Conservation (phyloP, 2,797 vertebrate genomes). For the Rhynchonycteris naso region DNA sequence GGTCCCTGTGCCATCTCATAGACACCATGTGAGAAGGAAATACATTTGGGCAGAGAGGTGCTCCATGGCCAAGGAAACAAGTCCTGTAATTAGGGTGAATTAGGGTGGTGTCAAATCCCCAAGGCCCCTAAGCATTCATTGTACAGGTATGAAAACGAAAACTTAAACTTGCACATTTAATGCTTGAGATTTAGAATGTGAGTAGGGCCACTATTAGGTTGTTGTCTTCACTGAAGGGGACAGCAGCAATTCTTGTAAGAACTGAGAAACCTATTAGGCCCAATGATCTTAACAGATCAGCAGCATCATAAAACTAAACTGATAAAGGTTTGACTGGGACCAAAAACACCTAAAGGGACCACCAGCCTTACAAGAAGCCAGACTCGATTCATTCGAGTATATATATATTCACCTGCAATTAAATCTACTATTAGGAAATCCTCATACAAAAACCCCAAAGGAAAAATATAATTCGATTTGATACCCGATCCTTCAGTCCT, state of each 20-base stretch:
- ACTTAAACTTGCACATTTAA: constrained; percentile 4
- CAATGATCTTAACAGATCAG: background rate
- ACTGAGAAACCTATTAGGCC: background rate
- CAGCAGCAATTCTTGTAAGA: background rate
- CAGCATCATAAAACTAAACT: background rate
- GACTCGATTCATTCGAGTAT: background rate
- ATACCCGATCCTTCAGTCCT: constrained; percentile 16
- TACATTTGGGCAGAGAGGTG: background rate
- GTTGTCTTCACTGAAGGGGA: constrained; percentile 14
- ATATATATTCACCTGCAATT: background rate
- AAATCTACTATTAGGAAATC: background rate
- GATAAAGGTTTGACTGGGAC: background rate
- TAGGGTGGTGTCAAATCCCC: background rate
- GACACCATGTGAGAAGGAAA: background rate
- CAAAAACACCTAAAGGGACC: background rate
- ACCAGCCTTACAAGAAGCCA: background rate
- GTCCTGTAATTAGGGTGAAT: background rate
- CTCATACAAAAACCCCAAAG: constrained; percentile 23
- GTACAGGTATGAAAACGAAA: constrained; percentile 40
- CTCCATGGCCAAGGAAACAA: background rate
- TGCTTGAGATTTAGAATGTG: background rate
- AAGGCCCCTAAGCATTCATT: background rate
- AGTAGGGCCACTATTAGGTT: background rate
- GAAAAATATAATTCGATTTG: background rate
- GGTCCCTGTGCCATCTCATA: background rate